Conservation (phyloP, 2,113 vertebrate genomes). For the Tragelaphus strepsiceros region DNA sequence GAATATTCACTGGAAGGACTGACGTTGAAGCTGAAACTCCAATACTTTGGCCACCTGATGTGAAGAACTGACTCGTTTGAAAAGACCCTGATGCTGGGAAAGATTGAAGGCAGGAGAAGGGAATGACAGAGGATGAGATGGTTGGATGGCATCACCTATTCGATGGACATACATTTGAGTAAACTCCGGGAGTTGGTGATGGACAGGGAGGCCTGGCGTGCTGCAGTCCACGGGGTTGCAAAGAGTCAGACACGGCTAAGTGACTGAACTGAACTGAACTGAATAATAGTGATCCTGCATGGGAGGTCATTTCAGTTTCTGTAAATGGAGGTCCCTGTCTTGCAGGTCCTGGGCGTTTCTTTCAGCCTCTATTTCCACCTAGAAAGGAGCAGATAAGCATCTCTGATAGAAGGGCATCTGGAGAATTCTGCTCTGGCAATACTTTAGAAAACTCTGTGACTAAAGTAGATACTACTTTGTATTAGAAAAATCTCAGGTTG, state of each 20-base stretch:
- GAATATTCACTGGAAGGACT: background rate
- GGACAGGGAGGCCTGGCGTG: background rate
- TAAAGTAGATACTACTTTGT: background rate
- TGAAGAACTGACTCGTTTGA: background rate
- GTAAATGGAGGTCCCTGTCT: background rate
- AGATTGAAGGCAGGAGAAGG: background rate
- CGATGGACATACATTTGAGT: background rate
- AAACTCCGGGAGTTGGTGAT: background rate
- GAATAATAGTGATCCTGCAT: rapidly evolving
- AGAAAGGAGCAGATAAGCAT: background rate
- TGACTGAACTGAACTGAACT: background rate
- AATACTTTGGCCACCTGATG: background rate
- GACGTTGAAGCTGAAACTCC: background rate
- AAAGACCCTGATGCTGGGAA: background rate
- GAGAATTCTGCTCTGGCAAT: background rate
- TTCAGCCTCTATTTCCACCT: too few relatives aligned
- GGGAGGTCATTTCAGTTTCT: rapidly evolving
- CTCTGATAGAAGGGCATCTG: background rate
- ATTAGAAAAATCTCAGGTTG: background rate
- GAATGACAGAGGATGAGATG: background rate
- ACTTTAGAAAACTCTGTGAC: background rate
- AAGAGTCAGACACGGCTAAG: background rate
- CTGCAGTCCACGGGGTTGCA: background rate
- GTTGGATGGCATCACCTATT: rapidly evolving
- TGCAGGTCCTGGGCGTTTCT: too few relatives aligned